phyloP scores from a whole-genome alignment of 1,140 invertebrate species.

The Drosophila arizonae region DNA sequence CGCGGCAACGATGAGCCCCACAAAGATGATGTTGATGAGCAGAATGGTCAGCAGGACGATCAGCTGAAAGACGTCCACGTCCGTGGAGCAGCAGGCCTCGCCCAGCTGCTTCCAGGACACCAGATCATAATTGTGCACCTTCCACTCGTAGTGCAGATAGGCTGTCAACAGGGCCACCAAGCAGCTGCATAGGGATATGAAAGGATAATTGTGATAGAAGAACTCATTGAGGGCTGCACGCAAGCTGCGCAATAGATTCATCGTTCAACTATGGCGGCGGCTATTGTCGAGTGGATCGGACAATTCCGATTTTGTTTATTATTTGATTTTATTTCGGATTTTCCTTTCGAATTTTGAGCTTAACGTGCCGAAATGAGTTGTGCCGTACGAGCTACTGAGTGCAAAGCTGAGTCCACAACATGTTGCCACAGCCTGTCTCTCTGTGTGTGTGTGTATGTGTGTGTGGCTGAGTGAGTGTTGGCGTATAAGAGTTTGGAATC shows the following conservation, averaged over 20 bases:
- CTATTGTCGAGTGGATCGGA: slow-evolving; percentile 26
- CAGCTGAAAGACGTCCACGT: slow-evolving; percentile 64
- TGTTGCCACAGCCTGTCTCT: neutral
- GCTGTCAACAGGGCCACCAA: slow-evolving; percentile 51
- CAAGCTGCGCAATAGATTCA: slow-evolving; percentile 58
- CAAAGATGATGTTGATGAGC: slow-evolving; percentile 56
- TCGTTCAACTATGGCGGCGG: slow-evolving; percentile 19
- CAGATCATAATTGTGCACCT: slow-evolving; percentile 61
- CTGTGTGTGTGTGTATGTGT: neutral
- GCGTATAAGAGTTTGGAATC: slow-evolving; percentile 3
- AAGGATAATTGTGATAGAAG: slow-evolving; percentile 61
- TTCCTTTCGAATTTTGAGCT: slow-evolving; percentile 35
- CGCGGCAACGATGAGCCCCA: slow-evolving; percentile 53
- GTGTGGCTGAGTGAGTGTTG: neutral
- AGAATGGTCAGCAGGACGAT: slow-evolving; percentile 59
- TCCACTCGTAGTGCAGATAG: slow-evolving; percentile 72
- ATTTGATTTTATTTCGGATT: neutral
- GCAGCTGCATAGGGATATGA: slow-evolving; percentile 56
- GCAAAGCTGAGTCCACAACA: neutral
- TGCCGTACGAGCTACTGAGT: slow-evolving; percentile 25
- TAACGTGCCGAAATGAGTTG: slow-evolving; percentile 39
- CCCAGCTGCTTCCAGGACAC: slow-evolving; percentile 66
- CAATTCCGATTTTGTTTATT: slow-evolving; percentile 26
- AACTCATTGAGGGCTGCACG: slow-evolving; percentile 47
- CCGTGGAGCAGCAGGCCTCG: slow-evolving; percentile 41